Conservation (phyloP, 2,113 vertebrate genomes). For the Xenopus borealis region DNA sequence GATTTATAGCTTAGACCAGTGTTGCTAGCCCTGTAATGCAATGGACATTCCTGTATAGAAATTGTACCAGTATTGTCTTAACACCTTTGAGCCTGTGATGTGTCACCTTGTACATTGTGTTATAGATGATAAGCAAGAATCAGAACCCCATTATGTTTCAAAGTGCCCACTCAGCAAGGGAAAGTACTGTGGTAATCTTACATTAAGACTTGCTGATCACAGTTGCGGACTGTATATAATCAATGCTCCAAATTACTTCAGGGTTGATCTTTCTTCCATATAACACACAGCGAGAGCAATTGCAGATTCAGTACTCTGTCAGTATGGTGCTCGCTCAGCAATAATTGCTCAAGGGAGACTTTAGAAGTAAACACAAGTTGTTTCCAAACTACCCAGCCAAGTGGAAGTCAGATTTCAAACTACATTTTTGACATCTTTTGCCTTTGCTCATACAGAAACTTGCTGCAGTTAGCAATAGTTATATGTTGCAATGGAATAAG, state of each 20-base stretch:
- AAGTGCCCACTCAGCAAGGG: slow-evolving; percentile 11
- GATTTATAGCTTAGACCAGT: slow-evolving; percentile 25
- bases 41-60: slow-evolving; percentile 37
- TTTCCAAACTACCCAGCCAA: slow-evolving; percentile 7
- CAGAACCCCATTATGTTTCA: slow-evolving; percentile 48
- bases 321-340: slow-evolving; percentile 40
- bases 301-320: slow-evolving; percentile 27
- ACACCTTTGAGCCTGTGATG: slow-evolving; percentile 54
- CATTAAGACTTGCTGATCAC: slow-evolving; percentile 10
- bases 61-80: slow-evolving; percentile 58
- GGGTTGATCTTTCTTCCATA: slow-evolving; percentile 30
- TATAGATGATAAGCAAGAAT: slow-evolving; percentile 53
- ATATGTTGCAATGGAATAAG: slow-evolving; percentile 45
- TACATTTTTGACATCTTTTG: slow-evolving; percentile 42
- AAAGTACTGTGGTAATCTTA: slow-evolving; percentile 43
- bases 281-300: slow-evolving; percentile 19
- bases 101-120: slow-evolving; percentile 58
- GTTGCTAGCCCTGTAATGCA: slow-evolving; percentile 29
- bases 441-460: slow-evolving; percentile 34
- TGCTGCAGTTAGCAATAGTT: slow-evolving; percentile 43
- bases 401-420: slow-evolving; percentile 39
- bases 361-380: slow-evolving; percentile 13
- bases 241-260: slow-evolving; percentile 36
- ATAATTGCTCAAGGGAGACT: slow-evolving; percentile 27
- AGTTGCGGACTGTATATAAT: slow-evolving; percentile 39